Base-by-base conservation (phyloP, 2,797 vertebrate species). In the Microtus obscurus region DNA sequence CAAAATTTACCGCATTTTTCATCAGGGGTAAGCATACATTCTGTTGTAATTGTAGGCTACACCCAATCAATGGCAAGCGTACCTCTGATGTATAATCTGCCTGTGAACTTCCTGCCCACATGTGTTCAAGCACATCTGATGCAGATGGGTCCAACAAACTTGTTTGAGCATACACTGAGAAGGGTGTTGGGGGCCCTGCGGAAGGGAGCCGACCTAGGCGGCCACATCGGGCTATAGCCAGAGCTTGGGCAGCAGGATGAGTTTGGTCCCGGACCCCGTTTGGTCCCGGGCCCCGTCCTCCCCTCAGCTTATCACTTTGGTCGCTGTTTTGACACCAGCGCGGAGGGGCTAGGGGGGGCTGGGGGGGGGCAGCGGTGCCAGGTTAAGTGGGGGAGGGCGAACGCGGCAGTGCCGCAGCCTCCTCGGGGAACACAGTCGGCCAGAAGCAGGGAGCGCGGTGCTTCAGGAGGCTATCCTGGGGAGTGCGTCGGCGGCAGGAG, bases 301-400 rank as follows among this genome's bases (percentile, higher is more conserved):
- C 96, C 97, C 97, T 89, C 95, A 95, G 98, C 97, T 92, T 96
- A 98, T 97, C 98, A 97, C 94, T 98, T 98, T 74, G 98, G 97
- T 97, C 97, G 97, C 97, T 98, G 97, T 97, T 96, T 94, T 98
- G 98, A 98, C 98, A 98, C 98, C 92, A 93, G 95, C 95, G 74
- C 89, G 93, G 94, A 59, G 96, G 95, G 81, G 97, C 97, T 97
- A 97, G 98, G 51, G 51, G 13, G 12, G 51, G 51, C 8, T n/a
- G 10, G 9, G 48, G 10, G 45, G 7, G 45, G 7, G 8, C 45
- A 10, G 96, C 95, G 97, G 97, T 65, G 93, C 91, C 78, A 56
- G 88, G 93, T 92, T 96, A 45, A 34, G 37, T 94, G 65, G 88
- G 21, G 5, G 53, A 31, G 59, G 21, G 16, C 1, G 51, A 56